Evolutionary conservation across 2,888 invertebrate genomes (phyloP).

Genomic region (Phania funesta): DNA sequence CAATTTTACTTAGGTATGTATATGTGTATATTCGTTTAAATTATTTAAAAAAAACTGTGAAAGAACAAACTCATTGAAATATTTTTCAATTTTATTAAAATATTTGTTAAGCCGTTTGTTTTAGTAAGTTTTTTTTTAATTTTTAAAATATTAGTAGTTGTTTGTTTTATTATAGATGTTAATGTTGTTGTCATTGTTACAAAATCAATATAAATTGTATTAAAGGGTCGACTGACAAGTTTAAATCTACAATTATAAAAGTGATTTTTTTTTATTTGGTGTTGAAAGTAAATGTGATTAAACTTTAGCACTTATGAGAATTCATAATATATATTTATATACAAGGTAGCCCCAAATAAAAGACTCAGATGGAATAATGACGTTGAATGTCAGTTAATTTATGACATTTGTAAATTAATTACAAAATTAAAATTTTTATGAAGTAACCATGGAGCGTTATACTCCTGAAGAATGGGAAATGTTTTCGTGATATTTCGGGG

Average conservation of each 20-base stretch:
- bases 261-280: background rate
- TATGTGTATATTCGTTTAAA: conserved; percentile 34
- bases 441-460: too few relatives aligned
- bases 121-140: conserved; percentile 15
- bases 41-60: conserved; percentile 3
- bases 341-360: background rate
- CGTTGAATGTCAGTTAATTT: too few relatives aligned
- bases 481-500: too few relatives aligned
- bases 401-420: too few relatives aligned
- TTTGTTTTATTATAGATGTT: background rate
- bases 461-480: too few relatives aligned
- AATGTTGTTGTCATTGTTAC: conserved; percentile 1
- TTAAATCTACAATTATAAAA: conserved; percentile 21
- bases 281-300: conserved; percentile 34
- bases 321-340: background rate
- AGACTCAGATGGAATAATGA: too few relatives aligned
- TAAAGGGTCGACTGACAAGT: conserved; percentile 6
- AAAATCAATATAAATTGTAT: conserved; percentile 37
- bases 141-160: conserved; percentile 2
- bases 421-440: too few relatives aligned
- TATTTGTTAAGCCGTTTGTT: conserved; percentile 53
- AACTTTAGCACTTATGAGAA: background rate
- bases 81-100: conserved; percentile 29
- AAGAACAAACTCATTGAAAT: conserved; percentile 1
- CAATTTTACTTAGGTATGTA: conserved; percentile 19